A percentile compares a stretch with the other conserved stretches of the same genome.
Conservation (phyloP, 1,140 invertebrate species). For the Brachystomella parvula region DNA sequence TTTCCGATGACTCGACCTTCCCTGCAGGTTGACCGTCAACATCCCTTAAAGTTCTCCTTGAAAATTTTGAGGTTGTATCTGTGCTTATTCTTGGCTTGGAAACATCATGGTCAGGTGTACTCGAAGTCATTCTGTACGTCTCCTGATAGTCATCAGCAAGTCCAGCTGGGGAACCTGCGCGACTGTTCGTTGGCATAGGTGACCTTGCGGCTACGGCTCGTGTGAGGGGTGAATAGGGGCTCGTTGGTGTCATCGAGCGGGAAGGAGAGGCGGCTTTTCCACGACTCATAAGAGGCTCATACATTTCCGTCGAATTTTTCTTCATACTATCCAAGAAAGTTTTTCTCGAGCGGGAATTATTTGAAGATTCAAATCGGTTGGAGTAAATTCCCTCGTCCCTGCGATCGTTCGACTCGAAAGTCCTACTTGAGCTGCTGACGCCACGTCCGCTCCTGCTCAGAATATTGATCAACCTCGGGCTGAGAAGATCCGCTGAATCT, state of each 20-base stretch:
- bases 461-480: slow-evolving; percentile 71
- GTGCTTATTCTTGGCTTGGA: slow-evolving; percentile 52
- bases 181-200: slow-evolving; percentile 28
- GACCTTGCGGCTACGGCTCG: slow-evolving; percentile 38
- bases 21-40: slow-evolving; percentile 53
- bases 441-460: slow-evolving; percentile 72
- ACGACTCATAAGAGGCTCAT: slow-evolving; percentile 14
- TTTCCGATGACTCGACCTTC: slow-evolving; percentile 59
- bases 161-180: slow-evolving; percentile 27
- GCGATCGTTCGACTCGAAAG: slow-evolving; percentile 37
- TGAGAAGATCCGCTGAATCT: slow-evolving; percentile 64
- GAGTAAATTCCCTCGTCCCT: slow-evolving; percentile 42
- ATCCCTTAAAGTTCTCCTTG: slow-evolving; percentile 56
- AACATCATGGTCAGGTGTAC: slow-evolving; percentile 49
- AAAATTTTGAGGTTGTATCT: slow-evolving; percentile 58
- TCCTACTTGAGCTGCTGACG: slow-evolving; percentile 47
- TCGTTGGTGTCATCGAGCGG: slow-evolving; percentile 36
- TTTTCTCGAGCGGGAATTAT: slow-evolving; percentile 39
- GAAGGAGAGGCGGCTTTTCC: slow-evolving; percentile 41
- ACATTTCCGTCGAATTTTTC: slow-evolving; percentile 30
- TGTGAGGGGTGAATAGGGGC: slow-evolving; percentile 16
- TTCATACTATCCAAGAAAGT: slow-evolving; percentile 30
- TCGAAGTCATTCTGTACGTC: slow-evolving; percentile 57
- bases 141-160: slow-evolving; percentile 58
- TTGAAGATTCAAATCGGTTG: slow-evolving; percentile 43